Evolutionary conservation across 2,113 vertebrate species (phyloP).

Genomic region (Phodopus roborovskii): DNA sequence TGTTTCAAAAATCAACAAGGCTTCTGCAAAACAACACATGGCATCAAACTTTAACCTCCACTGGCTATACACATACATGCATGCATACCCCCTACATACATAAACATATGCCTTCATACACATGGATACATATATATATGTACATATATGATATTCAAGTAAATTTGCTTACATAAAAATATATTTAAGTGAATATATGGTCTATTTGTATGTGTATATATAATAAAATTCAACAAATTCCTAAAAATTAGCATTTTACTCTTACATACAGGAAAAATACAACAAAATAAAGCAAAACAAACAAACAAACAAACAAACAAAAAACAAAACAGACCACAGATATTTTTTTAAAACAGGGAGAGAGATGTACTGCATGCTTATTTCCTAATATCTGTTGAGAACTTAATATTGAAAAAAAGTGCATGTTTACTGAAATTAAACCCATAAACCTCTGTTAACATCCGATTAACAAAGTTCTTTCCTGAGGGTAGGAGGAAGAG

Average conservation of each 20-base stretch:
- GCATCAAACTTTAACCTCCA: neutral
- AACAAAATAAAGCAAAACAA: neutral
- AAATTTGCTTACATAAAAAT: neutral
- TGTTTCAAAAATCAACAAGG: neutral
- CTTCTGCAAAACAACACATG: neutral
- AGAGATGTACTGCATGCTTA: neutral
- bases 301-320: no score
- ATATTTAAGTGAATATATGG: neutral
- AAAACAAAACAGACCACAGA: neutral
- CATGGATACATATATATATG: neutral
- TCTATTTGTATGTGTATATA: neutral
- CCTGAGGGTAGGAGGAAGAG: conserved; percentile 36
- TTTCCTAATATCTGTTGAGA: conserved; percentile 39
- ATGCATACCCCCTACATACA: neutral
- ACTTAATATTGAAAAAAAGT: conserved; percentile 14
- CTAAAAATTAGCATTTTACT: neutral
- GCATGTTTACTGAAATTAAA: conserved; percentile 15
- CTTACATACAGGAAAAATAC: neutral
- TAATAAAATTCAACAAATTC: neutral
- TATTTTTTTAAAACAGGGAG: neutral
- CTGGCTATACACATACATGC: neutral
- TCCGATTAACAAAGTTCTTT: conserved; percentile 6
- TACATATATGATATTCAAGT: neutral
- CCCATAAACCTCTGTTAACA: conserved; percentile 8
- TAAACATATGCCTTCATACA: neutral